Conservation (phyloP, 92 coral and sea anemone species). For the Porites lobata region DNA sequence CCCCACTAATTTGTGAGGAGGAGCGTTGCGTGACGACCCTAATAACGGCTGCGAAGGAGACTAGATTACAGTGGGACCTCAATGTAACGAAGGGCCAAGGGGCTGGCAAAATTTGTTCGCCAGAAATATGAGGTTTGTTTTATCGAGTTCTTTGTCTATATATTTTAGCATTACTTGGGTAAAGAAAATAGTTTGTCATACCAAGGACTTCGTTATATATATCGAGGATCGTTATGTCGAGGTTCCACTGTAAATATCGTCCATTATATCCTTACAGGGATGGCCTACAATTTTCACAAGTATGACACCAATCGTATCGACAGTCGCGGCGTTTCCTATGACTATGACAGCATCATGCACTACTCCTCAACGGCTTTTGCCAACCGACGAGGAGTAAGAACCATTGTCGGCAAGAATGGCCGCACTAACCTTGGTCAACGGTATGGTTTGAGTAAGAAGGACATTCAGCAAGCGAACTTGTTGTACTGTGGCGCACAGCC, state of each 20-base stretch:
- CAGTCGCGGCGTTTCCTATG: conserved; percentile 82
- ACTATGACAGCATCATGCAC: conserved; percentile 85
- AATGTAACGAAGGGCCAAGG: no score
- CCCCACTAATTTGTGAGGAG: no score
- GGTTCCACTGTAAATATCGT: neutral
- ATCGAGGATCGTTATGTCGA: no score
- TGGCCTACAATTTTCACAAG: conserved; percentile 85
- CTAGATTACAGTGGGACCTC: no score
- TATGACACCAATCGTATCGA: conserved; percentile 73
- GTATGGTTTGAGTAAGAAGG: conserved; percentile 84
- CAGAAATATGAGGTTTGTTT: no score
- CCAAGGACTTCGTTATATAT: no score
- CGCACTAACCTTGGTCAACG: conserved; percentile 90
- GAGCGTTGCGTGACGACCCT: no score
- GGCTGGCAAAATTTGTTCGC: no score
- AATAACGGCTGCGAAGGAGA: no score
- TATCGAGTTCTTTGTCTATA: no score
- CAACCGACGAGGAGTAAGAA: conserved; percentile 66
- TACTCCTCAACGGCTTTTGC: conserved; percentile 87
- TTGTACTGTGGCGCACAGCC: conserved; percentile 79
- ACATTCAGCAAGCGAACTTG: conserved; percentile 79
- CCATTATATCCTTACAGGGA: conserved; percentile 45
- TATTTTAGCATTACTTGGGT: no score
- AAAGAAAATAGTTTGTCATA: no score
- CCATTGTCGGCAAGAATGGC: conserved; percentile 78